These are phyloP conservation scores for Drosophila ironensis DNA, from an alignment of 1,140 invertebrate species.

Conservation along the genomic window DNA sequence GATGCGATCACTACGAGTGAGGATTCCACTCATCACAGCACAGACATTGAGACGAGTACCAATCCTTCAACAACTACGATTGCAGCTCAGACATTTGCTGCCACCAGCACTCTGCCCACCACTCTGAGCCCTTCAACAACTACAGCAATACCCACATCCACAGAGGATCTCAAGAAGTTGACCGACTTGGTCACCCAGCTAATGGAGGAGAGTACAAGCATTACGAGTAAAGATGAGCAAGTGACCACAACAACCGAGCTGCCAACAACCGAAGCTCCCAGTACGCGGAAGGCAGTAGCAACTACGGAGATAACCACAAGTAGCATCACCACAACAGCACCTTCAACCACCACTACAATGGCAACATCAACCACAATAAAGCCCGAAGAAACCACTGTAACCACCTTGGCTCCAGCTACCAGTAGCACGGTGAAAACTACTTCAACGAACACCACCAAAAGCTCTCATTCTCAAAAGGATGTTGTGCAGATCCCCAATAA, in stretches of 20 bases:
- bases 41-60: background rate
- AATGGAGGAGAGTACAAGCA: constrained; percentile 31
- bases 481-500: constrained; percentile 50
- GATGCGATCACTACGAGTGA: background rate
- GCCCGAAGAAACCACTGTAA: background rate
- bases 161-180: constrained; percentile 55
- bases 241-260: background rate
- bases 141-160: constrained; percentile 49
- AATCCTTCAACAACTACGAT: background rate
- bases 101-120: background rate
- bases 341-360: constrained; percentile 2
- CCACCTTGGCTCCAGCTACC: constrained; percentile 1
- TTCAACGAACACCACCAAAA: background rate
- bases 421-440: background rate
- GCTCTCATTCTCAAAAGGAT: background rate
- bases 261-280: constrained; percentile 20
- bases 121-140: background rate
- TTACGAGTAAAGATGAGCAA: background rate
- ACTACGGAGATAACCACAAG: background rate
- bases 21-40: background rate
- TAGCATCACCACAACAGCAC: background rate
- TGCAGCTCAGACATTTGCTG: background rate
- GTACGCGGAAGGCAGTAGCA: constrained; percentile 1
- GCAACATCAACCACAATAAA: constrained; percentile 1
- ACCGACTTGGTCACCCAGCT: constrained; percentile 48